Evolutionary conservation across 2,888 invertebrate genomes (phyloP).

Genomic region (Halictus ligatus): DNA sequence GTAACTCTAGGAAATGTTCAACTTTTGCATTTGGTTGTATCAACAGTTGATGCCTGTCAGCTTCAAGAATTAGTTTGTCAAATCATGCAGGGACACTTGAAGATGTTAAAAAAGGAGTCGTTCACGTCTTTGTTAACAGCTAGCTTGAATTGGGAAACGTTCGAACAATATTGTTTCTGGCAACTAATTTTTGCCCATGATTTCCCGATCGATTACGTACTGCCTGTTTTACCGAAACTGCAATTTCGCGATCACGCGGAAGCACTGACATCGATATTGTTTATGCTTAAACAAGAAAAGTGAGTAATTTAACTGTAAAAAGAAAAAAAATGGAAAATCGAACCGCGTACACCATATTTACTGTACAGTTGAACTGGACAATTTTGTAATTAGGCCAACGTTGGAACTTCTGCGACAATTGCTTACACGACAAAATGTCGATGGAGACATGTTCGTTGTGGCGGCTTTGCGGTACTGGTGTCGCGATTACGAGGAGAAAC

Average conservation of each 20-base stretch:
- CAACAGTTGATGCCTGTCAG: slow-evolving; percentile 95
- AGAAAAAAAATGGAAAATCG: no score
- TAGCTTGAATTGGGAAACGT: slow-evolving; percentile 97
- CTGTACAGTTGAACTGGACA: background rate
- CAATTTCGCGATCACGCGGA: slow-evolving; percentile 95
- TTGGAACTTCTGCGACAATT: slow-evolving; percentile 94
- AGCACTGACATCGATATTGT: slow-evolving; percentile 94
- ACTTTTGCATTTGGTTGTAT: slow-evolving; percentile 94
- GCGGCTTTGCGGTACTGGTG: slow-evolving; percentile 97
- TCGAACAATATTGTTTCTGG: slow-evolving; percentile 99
- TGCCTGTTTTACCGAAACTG: slow-evolving; percentile 91
- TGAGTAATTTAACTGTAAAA: slow-evolving; percentile 77
- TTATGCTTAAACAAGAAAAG: slow-evolving; percentile 96
- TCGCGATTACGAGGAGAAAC: slow-evolving; percentile 95
- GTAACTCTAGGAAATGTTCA: slow-evolving; percentile 95
- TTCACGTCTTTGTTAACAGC: slow-evolving; percentile 91
- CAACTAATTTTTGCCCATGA: slow-evolving; percentile 97
- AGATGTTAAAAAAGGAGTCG: slow-evolving; percentile 92
- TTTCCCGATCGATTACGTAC: slow-evolving; percentile 95
- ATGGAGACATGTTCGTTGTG: slow-evolving; percentile 94
- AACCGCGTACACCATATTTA: no score
- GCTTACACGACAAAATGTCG: slow-evolving; percentile 90
- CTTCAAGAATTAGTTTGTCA: slow-evolving; percentile 96
- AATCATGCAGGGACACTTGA: slow-evolving; percentile 94
- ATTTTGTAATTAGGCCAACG: slow-evolving; percentile 88